phyloP scores from a whole-genome alignment of 1,140 invertebrate genomes.

The Lordiphosa mommai region DNA sequence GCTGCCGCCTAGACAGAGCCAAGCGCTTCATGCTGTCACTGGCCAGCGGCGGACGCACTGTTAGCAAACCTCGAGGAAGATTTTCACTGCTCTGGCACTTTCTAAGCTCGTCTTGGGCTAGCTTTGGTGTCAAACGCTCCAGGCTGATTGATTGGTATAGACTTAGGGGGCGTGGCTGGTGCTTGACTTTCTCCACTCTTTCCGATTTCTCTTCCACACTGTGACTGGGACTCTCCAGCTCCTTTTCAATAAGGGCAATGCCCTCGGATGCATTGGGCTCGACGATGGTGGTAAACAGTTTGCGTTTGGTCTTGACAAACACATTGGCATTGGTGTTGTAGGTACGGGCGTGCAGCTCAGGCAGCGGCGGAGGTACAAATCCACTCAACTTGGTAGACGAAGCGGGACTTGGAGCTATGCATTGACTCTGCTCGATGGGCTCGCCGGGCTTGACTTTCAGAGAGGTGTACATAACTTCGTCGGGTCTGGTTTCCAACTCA shows the following conservation, averaged over 20 bases:
- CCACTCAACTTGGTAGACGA: constrained; percentile 15
- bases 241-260: constrained; percentile 56
- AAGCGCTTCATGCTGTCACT: constrained; percentile 60
- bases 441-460: constrained; percentile 72
- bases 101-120: constrained; percentile 23
- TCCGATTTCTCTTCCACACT: constrained; percentile 26
- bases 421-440: constrained; percentile 72
- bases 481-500: constrained; percentile 15
- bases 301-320: constrained; percentile 88
- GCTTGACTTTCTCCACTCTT: background rate
- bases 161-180: constrained; percentile 21
- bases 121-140: constrained; percentile 25
- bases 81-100: constrained; percentile 48
- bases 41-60: constrained; percentile 53
- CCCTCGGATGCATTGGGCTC: constrained; percentile 59
- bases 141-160: constrained; percentile 57
- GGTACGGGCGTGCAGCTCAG: constrained; percentile 70
- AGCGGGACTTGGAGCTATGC: constrained; percentile 19
- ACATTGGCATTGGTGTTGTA: constrained; percentile 80
- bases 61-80: constrained; percentile 2
- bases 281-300: constrained; percentile 86
- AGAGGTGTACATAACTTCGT: constrained; percentile 61
- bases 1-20: constrained; percentile 24
- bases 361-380: constrained; percentile 60
- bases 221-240: constrained; percentile 49